Evolutionary conservation across 2,888 invertebrate genomes (phyloP).

Genomic region (Stenurella melanura): DNA sequence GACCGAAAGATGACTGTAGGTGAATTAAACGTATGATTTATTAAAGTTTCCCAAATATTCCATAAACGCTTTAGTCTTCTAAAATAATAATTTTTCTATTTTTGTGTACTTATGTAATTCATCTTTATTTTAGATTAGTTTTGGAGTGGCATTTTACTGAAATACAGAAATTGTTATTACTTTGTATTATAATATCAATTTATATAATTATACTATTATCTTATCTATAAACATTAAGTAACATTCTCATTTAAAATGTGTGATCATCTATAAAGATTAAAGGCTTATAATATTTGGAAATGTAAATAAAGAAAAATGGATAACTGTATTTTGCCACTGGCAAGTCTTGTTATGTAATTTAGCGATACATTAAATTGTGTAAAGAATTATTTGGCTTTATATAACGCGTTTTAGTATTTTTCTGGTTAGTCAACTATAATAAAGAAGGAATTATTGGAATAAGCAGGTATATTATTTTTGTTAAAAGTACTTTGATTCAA

Average conservation of each 20-base stretch:
- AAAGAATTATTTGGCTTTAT: too few relatives aligned
- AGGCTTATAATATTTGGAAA: not conserved
- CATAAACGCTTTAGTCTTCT: too few relatives aligned
- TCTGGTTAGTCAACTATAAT: too few relatives aligned
- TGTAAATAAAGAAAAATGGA: not conserved
- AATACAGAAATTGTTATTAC: conserved; percentile 20
- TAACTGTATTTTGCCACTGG: too few relatives aligned
- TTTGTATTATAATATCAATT: conserved; percentile 34
- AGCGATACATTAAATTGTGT: too few relatives aligned
- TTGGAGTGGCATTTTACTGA: conserved; percentile 20
- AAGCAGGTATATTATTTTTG: too few relatives aligned
- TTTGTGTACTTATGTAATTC: not conserved
- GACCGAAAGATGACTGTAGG: too few relatives aligned
- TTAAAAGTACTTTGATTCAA: too few relatives aligned
- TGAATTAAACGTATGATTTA: not conserved
- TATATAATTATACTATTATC: conserved; percentile 10
- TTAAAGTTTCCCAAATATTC: not conserved
- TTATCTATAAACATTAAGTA: conserved; percentile 34
- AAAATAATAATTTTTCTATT: too few relatives aligned
- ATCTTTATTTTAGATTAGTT: conserved; percentile 28
- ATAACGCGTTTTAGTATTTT: too few relatives aligned
- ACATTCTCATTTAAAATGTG: conserved; percentile 20
- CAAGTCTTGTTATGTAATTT: too few relatives aligned
- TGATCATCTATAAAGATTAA: conserved; percentile 1
- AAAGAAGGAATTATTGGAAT: too few relatives aligned